These are phyloP conservation scores for Mesocricetus auratus DNA, from an alignment of 2,113 vertebrate species.

Conservation along the genomic window DNA sequence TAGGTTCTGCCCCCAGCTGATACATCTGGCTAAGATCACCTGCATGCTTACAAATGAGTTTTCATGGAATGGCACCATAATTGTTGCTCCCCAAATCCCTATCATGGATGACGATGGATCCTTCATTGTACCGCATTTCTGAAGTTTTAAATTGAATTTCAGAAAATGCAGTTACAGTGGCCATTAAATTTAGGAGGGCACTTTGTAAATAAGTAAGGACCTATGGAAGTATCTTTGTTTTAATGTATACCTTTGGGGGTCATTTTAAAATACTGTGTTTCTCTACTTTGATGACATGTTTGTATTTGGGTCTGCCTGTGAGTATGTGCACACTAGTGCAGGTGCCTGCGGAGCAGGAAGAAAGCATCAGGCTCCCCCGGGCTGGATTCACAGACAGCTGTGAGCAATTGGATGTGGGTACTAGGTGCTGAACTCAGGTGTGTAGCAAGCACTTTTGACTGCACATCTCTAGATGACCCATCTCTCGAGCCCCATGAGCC, in stretches of 20 bases:
- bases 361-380: background rate
- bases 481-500: background rate
- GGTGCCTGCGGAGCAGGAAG: background rate
- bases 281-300: background rate
- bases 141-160: background rate
- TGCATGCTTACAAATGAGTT: background rate
- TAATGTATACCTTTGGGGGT: background rate
- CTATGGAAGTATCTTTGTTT: conserved; percentile 18
- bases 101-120: background rate
- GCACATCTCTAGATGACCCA: background rate
- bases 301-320: background rate
- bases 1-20: background rate
- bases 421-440: background rate
- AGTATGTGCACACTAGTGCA: no score
- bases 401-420: background rate
- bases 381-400: background rate
- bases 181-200: background rate
- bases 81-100: background rate
- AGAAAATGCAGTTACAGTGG: background rate
- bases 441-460: background rate
- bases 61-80: background rate
- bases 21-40: background rate
- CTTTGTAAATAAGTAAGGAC: conserved; percentile 27
- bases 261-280: background rate
- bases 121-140: background rate